Evolutionary conservation across 2,888 invertebrate species (phyloP), one percentile per base, ranked within the genome.

Genomic region (Elmis aenea): DNA sequence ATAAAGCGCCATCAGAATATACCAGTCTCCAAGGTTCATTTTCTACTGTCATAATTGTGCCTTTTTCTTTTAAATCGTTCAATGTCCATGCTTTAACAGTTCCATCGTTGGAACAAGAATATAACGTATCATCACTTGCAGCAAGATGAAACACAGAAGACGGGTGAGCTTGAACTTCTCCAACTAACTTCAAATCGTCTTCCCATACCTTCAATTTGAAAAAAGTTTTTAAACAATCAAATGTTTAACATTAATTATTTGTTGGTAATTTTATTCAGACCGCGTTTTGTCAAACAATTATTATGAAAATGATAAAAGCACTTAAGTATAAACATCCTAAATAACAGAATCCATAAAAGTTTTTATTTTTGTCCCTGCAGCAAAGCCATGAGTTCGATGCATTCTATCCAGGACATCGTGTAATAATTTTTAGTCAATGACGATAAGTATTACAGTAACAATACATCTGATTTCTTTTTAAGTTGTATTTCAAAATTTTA

Each of bases 71-170:
- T 6, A 18, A 8, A 18, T 5, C 8, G 8, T 18, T 8, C 8
- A 18, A 18, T 18, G 18, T 8, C 77, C 79, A 82, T 2, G 74
- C 67, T 52, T 72, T 73, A 13, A 81, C 69, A 3, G 74, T 75
- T 2, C 77, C 77, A 50, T 82, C 83, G 43, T 78, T 79, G 2
- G 81, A 81, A 22, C 77, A 71, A 1, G 81, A 76, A 59, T 76
- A 82, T 2, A 75, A 51, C 4, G 74, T 69, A 15, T 71, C 69
- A 10, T 70, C 69, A 10, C 66, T 67, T 1, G 73, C 72, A n/a
- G 76, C 71, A 38, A 82, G 49, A n/a, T 76, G 74, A 60, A 74
- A 80, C 23, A 76, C 67, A 37, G 79, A 77, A 9, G 75, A 75
- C 5, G 70, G 70, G 55, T 82, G 81, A 3, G 81, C 81, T 42